These are phyloP conservation scores for Manduca sexta DNA, from an alignment of 1,140 invertebrate species.

Conservation along the genomic window DNA sequence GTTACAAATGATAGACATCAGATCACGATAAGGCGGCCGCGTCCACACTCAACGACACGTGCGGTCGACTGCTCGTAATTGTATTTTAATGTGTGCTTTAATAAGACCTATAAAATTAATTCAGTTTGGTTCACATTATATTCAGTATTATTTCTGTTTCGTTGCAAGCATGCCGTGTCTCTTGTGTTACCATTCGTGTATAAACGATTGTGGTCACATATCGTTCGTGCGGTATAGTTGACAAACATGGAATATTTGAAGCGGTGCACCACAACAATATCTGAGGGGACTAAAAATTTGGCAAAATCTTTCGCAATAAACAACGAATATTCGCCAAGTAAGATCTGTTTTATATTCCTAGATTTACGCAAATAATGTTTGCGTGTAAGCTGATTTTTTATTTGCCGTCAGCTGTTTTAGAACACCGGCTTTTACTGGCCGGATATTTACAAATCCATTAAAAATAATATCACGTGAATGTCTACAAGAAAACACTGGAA, in stretches of 20 bases:
- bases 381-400: too few relatives aligned
- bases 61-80: background rate
- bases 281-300: slow-evolving; percentile 15
- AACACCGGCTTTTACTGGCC: too few relatives aligned
- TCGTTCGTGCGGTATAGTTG: slow-evolving; percentile 16
- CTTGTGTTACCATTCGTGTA: slow-evolving; percentile 7
- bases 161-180: slow-evolving; percentile 32
- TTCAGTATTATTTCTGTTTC: slow-evolving; percentile 24
- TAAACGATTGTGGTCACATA: slow-evolving; percentile 6
- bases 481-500: too few relatives aligned
- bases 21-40: too few relatives aligned
- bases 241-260: slow-evolving; percentile 24
- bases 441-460: too few relatives aligned
- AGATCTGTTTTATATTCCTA: slow-evolving; percentile 4
- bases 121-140: slow-evolving; percentile 6
- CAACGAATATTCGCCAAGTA: slow-evolving; percentile 23
- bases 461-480: too few relatives aligned
- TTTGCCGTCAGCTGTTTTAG: too few relatives aligned
- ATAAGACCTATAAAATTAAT: slow-evolving; percentile 18
- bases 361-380: background rate
- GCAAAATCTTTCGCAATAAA: slow-evolving; percentile 7
- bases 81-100: slow-evolving; percentile 20
- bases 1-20: too few relatives aligned
- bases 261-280: slow-evolving; percentile 11
- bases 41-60: background rate